Evolutionary conservation across 2,888 invertebrate species (phyloP).

Genomic region (Tridacna crocea): DNA sequence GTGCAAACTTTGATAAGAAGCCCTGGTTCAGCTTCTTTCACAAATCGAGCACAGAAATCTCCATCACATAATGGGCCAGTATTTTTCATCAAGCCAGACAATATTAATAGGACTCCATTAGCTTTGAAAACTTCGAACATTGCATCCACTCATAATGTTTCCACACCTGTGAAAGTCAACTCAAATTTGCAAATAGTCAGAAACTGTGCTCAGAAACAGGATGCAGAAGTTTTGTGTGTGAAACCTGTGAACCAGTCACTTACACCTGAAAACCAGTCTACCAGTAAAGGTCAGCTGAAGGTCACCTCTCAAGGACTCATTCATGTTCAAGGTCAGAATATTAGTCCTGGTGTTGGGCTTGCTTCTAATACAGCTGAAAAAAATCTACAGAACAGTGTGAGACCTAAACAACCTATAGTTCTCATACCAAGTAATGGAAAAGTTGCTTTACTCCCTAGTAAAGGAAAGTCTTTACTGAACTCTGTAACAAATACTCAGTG

Average conservation of each 20-base stretch:
- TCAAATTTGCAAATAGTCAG: slow-evolving; percentile 26
- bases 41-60: slow-evolving; percentile 9
- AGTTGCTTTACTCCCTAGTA: slow-evolving; percentile 35
- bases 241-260: slow-evolving; percentile 24
- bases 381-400: neutral
- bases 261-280: slow-evolving; percentile 33
- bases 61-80: slow-evolving; percentile 46
- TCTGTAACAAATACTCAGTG: slow-evolving; percentile 36
- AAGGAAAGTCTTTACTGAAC: slow-evolving; percentile 51
- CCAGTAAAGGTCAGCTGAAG: slow-evolving; percentile 63
- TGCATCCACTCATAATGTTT: neutral
- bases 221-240: slow-evolving; percentile 35
- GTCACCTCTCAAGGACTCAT: slow-evolving; percentile 71
- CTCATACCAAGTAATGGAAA: slow-evolving; percentile 55
- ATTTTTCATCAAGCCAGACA: slow-evolving; percentile 56
- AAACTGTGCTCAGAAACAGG: slow-evolving; percentile 22
- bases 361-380: neutral
- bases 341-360: slow-evolving; percentile 1
- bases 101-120: slow-evolving; percentile 18
- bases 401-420: slow-evolving; percentile 50
- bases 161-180: slow-evolving; percentile 21
- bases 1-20: slow-evolving; percentile 7
- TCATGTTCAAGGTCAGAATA: slow-evolving; percentile 51
- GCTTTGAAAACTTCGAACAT: slow-evolving; percentile 17
- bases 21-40: neutral